Base-by-base conservation (phyloP, 1,140 invertebrate species). In the Drosophila sechellia region DNA sequence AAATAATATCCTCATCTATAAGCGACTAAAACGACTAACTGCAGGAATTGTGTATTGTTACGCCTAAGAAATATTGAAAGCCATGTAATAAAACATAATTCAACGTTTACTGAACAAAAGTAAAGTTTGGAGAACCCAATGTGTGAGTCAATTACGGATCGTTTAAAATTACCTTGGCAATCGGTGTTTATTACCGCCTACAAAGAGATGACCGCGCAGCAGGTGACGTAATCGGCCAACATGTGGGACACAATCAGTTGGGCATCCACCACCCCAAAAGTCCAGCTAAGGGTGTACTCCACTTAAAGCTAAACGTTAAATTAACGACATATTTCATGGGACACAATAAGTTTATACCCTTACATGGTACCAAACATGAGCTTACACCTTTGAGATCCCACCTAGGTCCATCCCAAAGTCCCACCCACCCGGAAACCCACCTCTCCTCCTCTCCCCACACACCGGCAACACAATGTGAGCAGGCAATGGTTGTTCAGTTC, bases 401-500 rank as follows among this genome's bases (percentile, higher is more conserved):
- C 17, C 17, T 22, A 63, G 55, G 55, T 63, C 55, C 55, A 63
- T 39, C 20, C 37, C 10, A 56, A 5, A 20, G 35, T 20, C 10
- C 12, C 17, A 3, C 17, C 20, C 13, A 17, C 15, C 37, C 10
- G 25, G 6, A 15, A 15, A 42, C 17, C 25, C 61, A 53, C 13
- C 13, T 13, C 15, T 22, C 15, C 52, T 15, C 13, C 4, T 27
- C 27, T 15, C 13, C 25, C 20, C 12, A 0, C 0, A 2, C 11
- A 3, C 13, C 3, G 35, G 37, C 12, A 17, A 5, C 35, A 42
- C 27, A 57, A 52, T 53, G 53, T 55, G 43, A 70, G 50, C 70
- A 75, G 79, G 69, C 52, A 52, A 79, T 61, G 52, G 78, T 78
- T 87, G 84, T 87, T 87, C 79, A 87, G 53, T 86, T 87, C 48